Evolutionary conservation across 2,888 invertebrate species (phyloP), one percentile per base, ranked within the genome.

Genomic region (Lumbricus terrestris): DNA sequence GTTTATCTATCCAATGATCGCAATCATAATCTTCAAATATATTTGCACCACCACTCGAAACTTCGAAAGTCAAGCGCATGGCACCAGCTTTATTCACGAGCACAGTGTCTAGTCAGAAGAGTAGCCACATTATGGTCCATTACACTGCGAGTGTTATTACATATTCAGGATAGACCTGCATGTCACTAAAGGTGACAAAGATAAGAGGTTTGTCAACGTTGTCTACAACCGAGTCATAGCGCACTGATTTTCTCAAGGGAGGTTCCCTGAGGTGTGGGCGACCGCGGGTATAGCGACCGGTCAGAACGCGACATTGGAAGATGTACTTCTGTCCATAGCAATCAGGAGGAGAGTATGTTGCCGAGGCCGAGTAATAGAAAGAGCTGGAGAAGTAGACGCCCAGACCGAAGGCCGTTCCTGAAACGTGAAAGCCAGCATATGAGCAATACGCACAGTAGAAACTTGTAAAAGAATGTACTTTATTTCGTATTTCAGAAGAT

Each of bases 301-400:
- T 69, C n/a, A 69, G 69, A n/a, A 69, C 69, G n/a, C 69, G 69
- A 69, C 69, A 69, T 69, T 69, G 69, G 69, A 69, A 69, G 69
- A 69, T 69, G 69, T 69, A 69, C n/a, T 69, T 69, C 69, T 69
- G 69, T 69, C 69, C 69, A 69, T 6, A n/a, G 69, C 8, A 29
- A 69, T 69, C 69, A 8, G 4, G 69, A n/a, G 69, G 69, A 3
- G 69, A 69, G n/a, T 69, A 69, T 0, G 29, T n/a, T n/a, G n/a
- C 8, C 13, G 69, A 69, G 3, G 69, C n/a, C n/a, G 69, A 69
- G n/a, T 69, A 69, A n/a, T n/a, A 13, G 69, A 69, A 69, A 1
- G 0, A 0, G 29, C 16, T 69, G 29, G 5, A 3, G n/a, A 69
- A 69, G 69, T n/a, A 69, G 29, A 69, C 69, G 69, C 69, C 69